Evolutionary conservation across 2,797 vertebrate genomes (phyloP).

Genomic region (Pyrocephalus nanus): DNA sequence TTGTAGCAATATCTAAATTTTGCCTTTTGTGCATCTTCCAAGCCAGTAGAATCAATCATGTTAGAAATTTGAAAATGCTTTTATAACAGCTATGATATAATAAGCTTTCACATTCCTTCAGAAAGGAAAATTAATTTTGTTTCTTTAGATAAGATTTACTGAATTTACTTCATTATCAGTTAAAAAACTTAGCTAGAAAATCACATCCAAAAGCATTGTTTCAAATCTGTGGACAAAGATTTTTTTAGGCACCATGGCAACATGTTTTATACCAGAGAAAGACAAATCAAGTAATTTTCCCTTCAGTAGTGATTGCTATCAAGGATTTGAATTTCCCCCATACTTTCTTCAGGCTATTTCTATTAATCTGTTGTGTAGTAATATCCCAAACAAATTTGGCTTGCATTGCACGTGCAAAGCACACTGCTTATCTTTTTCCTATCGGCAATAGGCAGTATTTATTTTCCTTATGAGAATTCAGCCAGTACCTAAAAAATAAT

Average conservation of each 20-base stretch:
- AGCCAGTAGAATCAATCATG: background rate
- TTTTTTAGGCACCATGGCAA: background rate
- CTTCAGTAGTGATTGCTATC: background rate
- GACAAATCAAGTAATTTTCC: background rate
- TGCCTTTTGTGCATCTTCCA: background rate
- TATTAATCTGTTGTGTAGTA: background rate
- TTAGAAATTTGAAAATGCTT: background rate
- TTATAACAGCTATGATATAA: background rate
- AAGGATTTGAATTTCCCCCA: background rate
- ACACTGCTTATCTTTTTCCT: background rate
- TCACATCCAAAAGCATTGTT: background rate
- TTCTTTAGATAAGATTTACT: background rate
- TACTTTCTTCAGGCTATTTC: background rate
- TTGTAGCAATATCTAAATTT: background rate
- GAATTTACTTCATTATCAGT: background rate
- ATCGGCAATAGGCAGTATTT: background rate
- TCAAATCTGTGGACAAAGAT: background rate
- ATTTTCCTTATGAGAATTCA: background rate
- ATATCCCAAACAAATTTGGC: background rate
- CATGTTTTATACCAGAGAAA: background rate
- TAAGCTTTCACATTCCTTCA: background rate
- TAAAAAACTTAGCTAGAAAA: background rate
- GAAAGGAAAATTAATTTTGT: background rate
- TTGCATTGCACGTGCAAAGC: background rate
- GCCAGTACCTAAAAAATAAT: background rate